Evolutionary conservation across 2,888 invertebrate genomes (phyloP), one percentile per base, ranked within the genome.

Genomic region (Hypolimnas misippus): DNA sequence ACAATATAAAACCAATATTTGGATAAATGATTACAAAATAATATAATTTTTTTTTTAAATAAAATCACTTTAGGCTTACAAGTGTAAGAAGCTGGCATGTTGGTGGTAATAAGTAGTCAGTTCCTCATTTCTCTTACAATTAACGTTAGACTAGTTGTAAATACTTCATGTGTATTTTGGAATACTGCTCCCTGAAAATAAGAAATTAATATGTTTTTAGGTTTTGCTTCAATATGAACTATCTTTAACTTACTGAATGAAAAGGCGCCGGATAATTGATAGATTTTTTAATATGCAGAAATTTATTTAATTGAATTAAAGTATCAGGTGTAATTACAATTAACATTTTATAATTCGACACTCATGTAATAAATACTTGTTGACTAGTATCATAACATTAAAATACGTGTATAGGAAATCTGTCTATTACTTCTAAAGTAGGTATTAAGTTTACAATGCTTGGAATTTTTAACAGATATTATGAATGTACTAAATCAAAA

Each of bases 91-190:
- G 76, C 79, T 80, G 78, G 76, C 63, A 78, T 79, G 83, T 76
- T 84, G 86, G 79, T 83, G 83, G 83, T 81, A 79, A 78, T 81
- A 79, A 79, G 83, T 83, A 84, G 81, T 84, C 87, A 83, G 82
- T 85, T 84, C 80, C 83, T 82, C 78, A 77, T 87, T 89, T 87
- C 85, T 84, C 89, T 89, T 91, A 91, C 76, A 84, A 84, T 83
- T 84, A 80, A 86, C 76, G 76, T 77, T 83, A 89, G 82, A 86
- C 86, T 90, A 90, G 82, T 76, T 77, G 85, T 78, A 76, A 83
- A 84, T 78, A 90, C 89, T 89, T 91, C 91, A 92, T 82, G 91
- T 91, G 84, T 92, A 92, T 89, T 92, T 91, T 86, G 92, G 92
- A 86, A 90, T 85, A 89, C 91, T 87, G 89, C 83, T 84, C 81